Evolutionary conservation across 2,888 invertebrate genomes (phyloP), one percentile per base, ranked within the genome.

Genomic region (Nomada fabriciana): DNA sequence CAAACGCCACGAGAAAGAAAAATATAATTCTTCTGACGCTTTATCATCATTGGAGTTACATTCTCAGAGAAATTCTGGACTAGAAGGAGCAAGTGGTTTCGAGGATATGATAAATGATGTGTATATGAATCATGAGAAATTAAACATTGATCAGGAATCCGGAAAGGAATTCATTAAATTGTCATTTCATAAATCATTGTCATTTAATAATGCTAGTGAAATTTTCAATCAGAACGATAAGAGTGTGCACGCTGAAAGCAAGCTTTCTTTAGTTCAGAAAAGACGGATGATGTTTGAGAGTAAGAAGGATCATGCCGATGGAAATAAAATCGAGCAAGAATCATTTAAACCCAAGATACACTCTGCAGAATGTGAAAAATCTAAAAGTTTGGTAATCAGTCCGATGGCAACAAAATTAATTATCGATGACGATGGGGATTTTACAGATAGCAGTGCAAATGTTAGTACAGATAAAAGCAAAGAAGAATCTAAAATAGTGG

Each of bases 141-240:
- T 89, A 86, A 83, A 80, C 36, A 72, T 50, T 68, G 84, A 75
- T 74, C 47, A 43, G 63, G 64, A 80, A 50, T 60, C 53, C 60
- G 69, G 59, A 83, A 88, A 85, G 88, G 85, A 80, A 76, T 74
- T 71, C 80, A 89, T 86, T 88, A 88, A 86, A 86, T 85, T 86
- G 85, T 88, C 86, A 76, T 80, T 85, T 82, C 89, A 86, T 80
- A 88, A 85, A 76, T 77, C 82, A 71, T 36, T 80, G 85, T 60
- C 73, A 76, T 76, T 75, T 20, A 73, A 87, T 77, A 82, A 91
- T 91, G 91, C 92, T 91, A 92, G 93, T 92, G 92, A 93, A 82
- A 81, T 82, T 73, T 53, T 70, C 53, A 67, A 71, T 77, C 77
- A 80, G 82, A 50, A 60, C 78, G 80, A 76, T 72, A 79, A 86